These are phyloP conservation scores for Neoascia interrupta DNA, from an alignment of 2,888 invertebrate species.

Conservation along the genomic window DNA sequence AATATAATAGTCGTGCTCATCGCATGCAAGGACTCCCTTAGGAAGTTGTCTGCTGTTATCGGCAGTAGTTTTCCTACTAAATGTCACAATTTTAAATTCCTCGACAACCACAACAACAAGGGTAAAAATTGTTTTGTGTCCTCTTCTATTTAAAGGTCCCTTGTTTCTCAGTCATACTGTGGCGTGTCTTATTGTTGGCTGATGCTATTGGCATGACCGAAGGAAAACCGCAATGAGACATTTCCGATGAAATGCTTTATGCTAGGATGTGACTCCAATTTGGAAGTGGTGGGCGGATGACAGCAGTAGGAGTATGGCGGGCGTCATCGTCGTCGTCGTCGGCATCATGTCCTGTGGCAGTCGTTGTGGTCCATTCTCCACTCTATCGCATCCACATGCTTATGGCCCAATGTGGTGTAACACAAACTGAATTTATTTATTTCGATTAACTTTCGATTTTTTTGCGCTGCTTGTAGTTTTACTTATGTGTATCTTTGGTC, in stretches of 20 bases:
- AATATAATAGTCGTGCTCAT: too few relatives aligned
- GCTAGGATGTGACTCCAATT: slow-evolving; percentile 41
- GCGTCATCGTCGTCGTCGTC: too few relatives aligned
- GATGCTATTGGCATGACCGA: slow-evolving; percentile 8
- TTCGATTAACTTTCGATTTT: slow-evolving; percentile 66
- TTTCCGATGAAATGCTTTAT: slow-evolving; percentile 44
- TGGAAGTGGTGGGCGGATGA: slow-evolving; percentile 3
- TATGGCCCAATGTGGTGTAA: slow-evolving; percentile 31
- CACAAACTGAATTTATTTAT: slow-evolving; percentile 63
- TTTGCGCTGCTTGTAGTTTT: slow-evolving; percentile 20
- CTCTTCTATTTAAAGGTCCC: too few relatives aligned
- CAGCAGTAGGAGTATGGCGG: too few relatives aligned
- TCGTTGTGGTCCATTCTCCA: too few relatives aligned
- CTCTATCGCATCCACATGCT: slow-evolving; percentile 45
- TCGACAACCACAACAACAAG: too few relatives aligned
- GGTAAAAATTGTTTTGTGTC: too few relatives aligned
- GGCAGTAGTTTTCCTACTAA: too few relatives aligned
- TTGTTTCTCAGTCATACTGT: slow-evolving; percentile 16
- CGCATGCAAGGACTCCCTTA: too few relatives aligned
- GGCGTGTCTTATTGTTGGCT: neutral
- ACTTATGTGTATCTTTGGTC: neutral
- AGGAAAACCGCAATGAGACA: slow-evolving; percentile 34
- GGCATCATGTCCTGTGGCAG: too few relatives aligned
- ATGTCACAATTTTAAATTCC: too few relatives aligned
- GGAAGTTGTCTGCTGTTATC: too few relatives aligned